These are phyloP conservation scores for Myathropa florea DNA, from an alignment of 2,888 invertebrate species.

Conservation along the genomic window DNA sequence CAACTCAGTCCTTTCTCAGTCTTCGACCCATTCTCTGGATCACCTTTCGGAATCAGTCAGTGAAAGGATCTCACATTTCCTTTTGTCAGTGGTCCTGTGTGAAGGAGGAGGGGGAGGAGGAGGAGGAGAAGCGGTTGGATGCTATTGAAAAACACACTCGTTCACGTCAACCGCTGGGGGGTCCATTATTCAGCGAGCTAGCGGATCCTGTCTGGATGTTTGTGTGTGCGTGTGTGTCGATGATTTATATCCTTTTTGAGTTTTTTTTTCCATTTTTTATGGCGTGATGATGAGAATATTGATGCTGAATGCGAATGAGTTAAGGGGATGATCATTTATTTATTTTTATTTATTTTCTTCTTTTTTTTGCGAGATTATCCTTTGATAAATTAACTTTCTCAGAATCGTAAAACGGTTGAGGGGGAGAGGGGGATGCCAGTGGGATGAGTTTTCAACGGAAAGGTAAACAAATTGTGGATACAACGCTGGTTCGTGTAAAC, in stretches of 20 bases:
- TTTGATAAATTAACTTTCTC: conserved; percentile 40
- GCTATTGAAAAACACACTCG: conserved; percentile 23
- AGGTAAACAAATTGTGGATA: conserved; percentile 31
- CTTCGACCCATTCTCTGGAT: conserved; percentile 11
- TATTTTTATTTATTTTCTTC: not conserved
- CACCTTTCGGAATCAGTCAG: conserved; percentile 36
- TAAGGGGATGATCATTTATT: conserved; percentile 19
- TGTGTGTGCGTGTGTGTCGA: conserved; percentile 7
- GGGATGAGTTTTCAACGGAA: not conserved
- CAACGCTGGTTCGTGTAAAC: not conserved
- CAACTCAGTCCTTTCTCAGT: not conserved
- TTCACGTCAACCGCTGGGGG: not conserved
- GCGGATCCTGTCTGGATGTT: not conserved
- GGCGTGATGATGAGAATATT: conserved; percentile 48
- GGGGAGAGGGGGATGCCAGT: no score
- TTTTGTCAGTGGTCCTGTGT: not conserved
- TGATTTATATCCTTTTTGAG: conserved; percentile 43
- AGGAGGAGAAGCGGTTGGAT: not conserved
- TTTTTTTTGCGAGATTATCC: conserved; percentile 16
- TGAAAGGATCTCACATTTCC: conserved; percentile 34
- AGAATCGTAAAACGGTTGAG: not conserved
- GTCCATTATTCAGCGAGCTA: conserved; percentile 15
- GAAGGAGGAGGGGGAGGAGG: not conserved
- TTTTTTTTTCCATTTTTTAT: conserved; percentile 7
- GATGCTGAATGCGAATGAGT: conserved; percentile 38